Base-by-base conservation (phyloP, 2,888 invertebrate species). In the Drosophila longiperda region DNA sequence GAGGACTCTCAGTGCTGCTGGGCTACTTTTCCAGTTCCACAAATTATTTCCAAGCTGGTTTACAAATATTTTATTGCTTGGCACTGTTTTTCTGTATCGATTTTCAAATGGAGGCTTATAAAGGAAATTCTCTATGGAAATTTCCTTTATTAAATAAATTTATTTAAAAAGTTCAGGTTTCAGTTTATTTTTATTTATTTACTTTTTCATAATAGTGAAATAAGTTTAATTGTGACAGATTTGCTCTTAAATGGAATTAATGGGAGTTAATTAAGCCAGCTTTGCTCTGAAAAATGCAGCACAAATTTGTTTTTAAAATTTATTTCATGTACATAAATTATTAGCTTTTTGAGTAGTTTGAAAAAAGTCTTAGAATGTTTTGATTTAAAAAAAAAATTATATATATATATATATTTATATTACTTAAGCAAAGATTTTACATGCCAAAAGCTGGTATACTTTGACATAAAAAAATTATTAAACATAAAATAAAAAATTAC, bases 1-100 rank as follows among this genome's bases (percentile, higher is more conserved):
- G 29, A 29, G 29, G 29, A 29, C 29, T 29, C 29, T 29, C 0
- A 29, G 23, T 42, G 52, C 55, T 75, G 55, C 52, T 66, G 76
- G 2, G 20, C 23, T 32, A 23, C 2, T 17, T n/a, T 57, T 20
- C 29, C 42, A 48, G 62, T 38, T 66, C 54, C 32, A 59, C 38
- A 59, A 49, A 45, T 26, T 59, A 36, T 23, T 3, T 66, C 7
- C 33, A 34, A 50, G 33, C 1, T 40, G 33, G 4, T 12, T 12
- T 20, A 12, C 11, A n/a, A 32, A 52, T 33, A n/a, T 32, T 11
- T 29, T 17, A n/a, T 49, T 29, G 29, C 26, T 29, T 50, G 29
- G 12, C 29, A 6, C 50, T 29, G 29, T n/a, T n/a, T 50, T 29
- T 29, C 17, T 6, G 23, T 17, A 17, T 49, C 49, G 49, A 29